Base-by-base conservation (phyloP, 2,888 invertebrate genomes). In the Dendrolimus houi region DNA sequence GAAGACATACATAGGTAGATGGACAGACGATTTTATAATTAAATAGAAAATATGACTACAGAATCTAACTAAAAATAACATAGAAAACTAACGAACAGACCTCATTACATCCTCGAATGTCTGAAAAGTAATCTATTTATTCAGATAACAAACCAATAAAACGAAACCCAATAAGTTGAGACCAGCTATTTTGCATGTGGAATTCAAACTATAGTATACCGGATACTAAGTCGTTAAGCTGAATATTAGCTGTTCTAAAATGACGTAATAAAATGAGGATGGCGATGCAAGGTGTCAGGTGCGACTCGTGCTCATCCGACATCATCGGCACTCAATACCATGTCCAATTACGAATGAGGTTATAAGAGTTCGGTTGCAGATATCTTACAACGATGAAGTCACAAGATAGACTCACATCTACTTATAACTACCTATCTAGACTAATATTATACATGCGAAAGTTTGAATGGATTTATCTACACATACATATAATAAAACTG, bases 231-330 rank as follows among this genome's bases (percentile, higher is more conserved):
- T 73, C 68, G 68, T 79, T 75, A 78, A 76, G 62, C 47, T 47
- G 47, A 71, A 70, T 73, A 76, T 74, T 77, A 75, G 73, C 72
- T 74, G 71, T 64, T 75, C 71, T 72, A 70, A 73, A 70, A 69
- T 66, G 66, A 60, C 64, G 71, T 66, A 70, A 73, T 75, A 70
- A 68, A 70, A 74, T 66, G 77, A 72, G 78, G 85, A 81, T 83
- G 78, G 73, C 71, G 65, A 69, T 64, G 70, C 65, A 64, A 58
- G 74, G 79, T 75, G 76, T 80, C 79, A 60, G 64, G 66, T 81
- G 60, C 68, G 64, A 79, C 84, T 77, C 85, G 84, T 84, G 84
- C 82, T 1, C 47, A 29, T 6, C 29, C 29, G 29, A 47, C 9
- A 47, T 0, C 9, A 47, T 47, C 8, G 47, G 9, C 9, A 47